Evolutionary conservation across 2,888 invertebrate species (phyloP), one percentile per base, ranked within the genome.

Genomic region (Euplexia lucipara): DNA sequence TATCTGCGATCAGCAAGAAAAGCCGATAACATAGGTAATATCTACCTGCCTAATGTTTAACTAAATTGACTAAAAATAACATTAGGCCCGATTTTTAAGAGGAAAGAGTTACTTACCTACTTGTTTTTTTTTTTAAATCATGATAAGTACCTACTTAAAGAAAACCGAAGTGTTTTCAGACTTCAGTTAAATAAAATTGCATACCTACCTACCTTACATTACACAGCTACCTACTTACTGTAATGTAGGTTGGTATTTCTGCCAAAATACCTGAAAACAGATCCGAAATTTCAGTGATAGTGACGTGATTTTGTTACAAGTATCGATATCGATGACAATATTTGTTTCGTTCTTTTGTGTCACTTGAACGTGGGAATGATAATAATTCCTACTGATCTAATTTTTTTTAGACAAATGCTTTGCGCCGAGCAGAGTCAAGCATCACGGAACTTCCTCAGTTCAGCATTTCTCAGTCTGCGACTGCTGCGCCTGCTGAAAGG

Each of bases 291-390:
- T 71, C 30, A 45, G 18, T 32, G 1, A 12, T 64, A 49, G 73
- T 51, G 49, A 63, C 44, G 66, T n/a, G 22, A 20, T 37, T 42
- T 47, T 9, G 16, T 39, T 9, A 37, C 14, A 75, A 51, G 9
- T 37, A 47, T 70, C 70, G 70, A 59, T 58, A 70, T 59, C 47
- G 70, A 59, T 32, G 16, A 30, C 0, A 32, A 20, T 59, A 10
- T 26, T 14, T 18, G 12, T 2, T 9, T 18, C n/a, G 4, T 9
- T 2, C n/a, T 2, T 18, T 51, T 51, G 7, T n/a, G 3, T 10
- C n/a, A 10, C 12, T 26, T 20, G 12, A 35, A 61, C 26, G 8
- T 58, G 14, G 16, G 37, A 32, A 32, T 39, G 4, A 16, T 9
- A 39, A 20, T 9, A 37, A 14, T 35, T 6, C 0, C 12, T 7